phyloP scores from a whole-genome alignment of 2,797 vertebrate genomes.

The Borostomias antarcticus region DNA sequence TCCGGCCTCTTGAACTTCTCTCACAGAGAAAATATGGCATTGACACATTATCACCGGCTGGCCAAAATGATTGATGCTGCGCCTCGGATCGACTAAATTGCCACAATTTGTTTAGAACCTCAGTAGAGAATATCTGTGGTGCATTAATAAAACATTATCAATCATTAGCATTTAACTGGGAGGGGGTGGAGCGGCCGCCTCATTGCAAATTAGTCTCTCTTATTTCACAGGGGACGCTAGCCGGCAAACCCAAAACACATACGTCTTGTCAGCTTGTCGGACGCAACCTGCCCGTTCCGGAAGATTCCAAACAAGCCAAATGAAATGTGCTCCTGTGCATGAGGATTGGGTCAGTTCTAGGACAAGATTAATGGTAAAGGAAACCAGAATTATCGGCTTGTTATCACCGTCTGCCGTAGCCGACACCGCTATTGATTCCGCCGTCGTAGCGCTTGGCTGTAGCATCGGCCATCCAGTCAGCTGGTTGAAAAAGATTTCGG shows the following conservation, averaged over 20 bases:
- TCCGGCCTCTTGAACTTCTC: conserved; percentile 48
- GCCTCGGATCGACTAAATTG: conserved; percentile 74
- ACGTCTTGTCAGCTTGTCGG: conserved; percentile 63
- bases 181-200: conserved; percentile 39
- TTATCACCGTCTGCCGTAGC: not conserved
- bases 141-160: conserved; percentile 84
- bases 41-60: conserved; percentile 64
- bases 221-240: conserved; percentile 57
- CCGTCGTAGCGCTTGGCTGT: not conserved
- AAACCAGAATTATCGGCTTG: not conserved
- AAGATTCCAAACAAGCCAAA: conserved; percentile 55
- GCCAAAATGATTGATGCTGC: conserved; percentile 72
- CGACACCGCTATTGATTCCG: not conserved
- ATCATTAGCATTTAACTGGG: conserved; percentile 74
- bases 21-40: conserved; percentile 54
- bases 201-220: conserved; percentile 65
- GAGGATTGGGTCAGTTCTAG: conserved; percentile 37
- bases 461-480: not conserved
- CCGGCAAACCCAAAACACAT: conserved; percentile 59
- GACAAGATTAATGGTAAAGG: conserved; percentile 26
- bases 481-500: not conserved
- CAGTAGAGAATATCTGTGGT: conserved; percentile 76
- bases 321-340: conserved; percentile 38
- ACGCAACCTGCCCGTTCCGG: conserved; percentile 43
- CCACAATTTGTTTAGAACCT: conserved; percentile 81